Evolutionary conservation across 1,140 invertebrate species (phyloP), one percentile per base, ranked within the genome.

Genomic region (Orussus abietinus): DNA sequence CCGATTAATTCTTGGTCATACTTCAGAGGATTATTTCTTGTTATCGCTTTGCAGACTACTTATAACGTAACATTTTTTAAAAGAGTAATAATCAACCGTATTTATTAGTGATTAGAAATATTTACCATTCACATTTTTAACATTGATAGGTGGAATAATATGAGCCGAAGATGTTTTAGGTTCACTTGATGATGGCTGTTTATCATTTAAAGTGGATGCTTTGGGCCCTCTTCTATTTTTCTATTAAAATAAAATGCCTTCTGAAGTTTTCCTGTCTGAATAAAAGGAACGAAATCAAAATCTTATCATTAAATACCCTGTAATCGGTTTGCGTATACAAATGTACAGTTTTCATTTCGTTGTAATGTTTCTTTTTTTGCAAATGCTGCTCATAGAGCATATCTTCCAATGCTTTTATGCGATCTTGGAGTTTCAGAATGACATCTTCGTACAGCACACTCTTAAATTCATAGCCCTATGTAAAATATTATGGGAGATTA

Each of bases 371-470:
- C 19, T 42, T 33, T 28, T 42, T 28, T 12, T 31, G 22, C 18
- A 38, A 20, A 10, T 47, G 33, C 28, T 15, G 29, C 19, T 42
- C 37, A 3, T 33, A 19, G n/a, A 47, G 11, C 29, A 47, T 25
- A 33, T 42, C 38, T 22, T 39, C 30, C 4, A 47, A 30, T 11
- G 41, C 38, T 14, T 47, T 35, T 20, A 42, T 47, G 11, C 38
- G 13, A 28, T 34, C 32, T 32, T 38, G 34, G 3, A 47, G 37
- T 21, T 42, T 41, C 13, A 32, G 17, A 7, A 46, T 46, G 20
- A 31, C 14, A 11, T n/a, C n/a, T n/a, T n/a, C n/a, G n/a, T n/a
- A n/a, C n/a, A n/a, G n/a, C n/a, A n/a, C n/a, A n/a, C n/a, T n/a
- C n/a, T n/a, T n/a, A n/a, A n/a, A n/a, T n/a, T n/a, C n/a, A n/a